Percentiles rank a stretch among this genome's conserved stretches.
phyloP scores from a whole-genome alignment of 2,888 invertebrate species.

The Acanthopleura granulata region DNA sequence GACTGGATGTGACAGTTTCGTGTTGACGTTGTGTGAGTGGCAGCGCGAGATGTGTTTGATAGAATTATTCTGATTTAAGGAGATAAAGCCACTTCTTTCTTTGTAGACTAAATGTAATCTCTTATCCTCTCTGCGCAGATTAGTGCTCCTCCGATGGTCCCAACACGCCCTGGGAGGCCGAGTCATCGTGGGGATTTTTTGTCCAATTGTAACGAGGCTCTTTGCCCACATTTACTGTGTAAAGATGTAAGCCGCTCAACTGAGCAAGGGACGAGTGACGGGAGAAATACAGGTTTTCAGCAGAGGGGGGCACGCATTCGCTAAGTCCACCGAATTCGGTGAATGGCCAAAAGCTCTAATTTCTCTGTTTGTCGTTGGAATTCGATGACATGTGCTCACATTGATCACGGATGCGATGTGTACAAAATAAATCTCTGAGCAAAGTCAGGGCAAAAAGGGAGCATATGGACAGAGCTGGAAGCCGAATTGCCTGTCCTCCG shows the following conservation, averaged over 20 bases:
- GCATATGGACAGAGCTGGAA: neutral
- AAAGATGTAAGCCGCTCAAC: neutral
- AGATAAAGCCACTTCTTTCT: conserved; percentile 10
- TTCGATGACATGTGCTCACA: conserved; percentile 13
- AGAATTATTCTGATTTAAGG: conserved; percentile 3
- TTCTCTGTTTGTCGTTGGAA: conserved; percentile 16
- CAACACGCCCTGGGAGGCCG: neutral
- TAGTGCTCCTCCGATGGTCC: neutral
- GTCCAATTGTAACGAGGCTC: too few species aligned
- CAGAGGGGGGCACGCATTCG: neutral
- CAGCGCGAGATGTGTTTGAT: neutral
- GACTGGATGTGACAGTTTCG: neutral
- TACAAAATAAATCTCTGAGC: conserved; percentile 18
- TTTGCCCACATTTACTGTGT: neutral
- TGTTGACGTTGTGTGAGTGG: neutral
- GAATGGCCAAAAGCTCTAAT: neutral
- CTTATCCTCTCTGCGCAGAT: neutral
- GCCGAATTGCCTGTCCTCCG: neutral
- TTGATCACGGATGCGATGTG: conserved; percentile 12
- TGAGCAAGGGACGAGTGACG: too few species aligned
- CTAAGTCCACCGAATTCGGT: neutral
- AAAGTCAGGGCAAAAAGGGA: conserved; percentile 9
- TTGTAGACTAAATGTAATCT: conserved; percentile 12
- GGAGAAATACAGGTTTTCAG: too few species aligned
- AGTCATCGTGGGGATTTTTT: too few species aligned